Conservation (phyloP, 2,113 vertebrate species). For the Elanus axillaris region DNA sequence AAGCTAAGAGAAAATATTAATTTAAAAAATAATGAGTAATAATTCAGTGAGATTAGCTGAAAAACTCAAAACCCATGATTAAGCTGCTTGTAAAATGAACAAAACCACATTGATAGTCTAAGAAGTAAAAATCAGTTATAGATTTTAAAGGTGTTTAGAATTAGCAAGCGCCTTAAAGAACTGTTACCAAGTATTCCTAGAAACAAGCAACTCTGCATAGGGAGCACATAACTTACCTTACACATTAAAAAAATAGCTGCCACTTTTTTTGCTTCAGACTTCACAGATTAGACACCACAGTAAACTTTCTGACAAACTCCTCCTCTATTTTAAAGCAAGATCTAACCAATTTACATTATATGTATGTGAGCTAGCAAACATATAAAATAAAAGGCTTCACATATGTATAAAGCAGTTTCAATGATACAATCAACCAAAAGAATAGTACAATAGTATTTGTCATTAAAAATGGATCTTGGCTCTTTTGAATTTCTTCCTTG, state of each 20-base stretch:
- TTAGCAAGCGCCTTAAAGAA: background rate
- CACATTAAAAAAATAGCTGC: background rate
- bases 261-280: background rate
- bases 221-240: background rate
- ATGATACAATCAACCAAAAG: background rate
- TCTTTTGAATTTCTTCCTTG: background rate
- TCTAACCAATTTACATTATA: background rate
- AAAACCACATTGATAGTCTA: background rate
- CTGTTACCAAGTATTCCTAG: background rate
- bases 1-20: constrained; percentile 77
- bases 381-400: background rate
- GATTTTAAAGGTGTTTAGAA: background rate
- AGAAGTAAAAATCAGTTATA: background rate
- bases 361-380: background rate
- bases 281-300: background rate
- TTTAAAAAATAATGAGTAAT: background rate
- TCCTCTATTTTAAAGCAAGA: constrained; percentile 23
- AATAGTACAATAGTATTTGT: background rate
- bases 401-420: background rate
- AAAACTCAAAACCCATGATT: background rate
- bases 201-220: background rate
- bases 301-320: background rate
- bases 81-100: background rate
- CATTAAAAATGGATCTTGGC: background rate
- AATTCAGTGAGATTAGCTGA: background rate